phyloP scores from a whole-genome alignment of 2,888 invertebrate species.

The Lampropteryx suffumata region DNA sequence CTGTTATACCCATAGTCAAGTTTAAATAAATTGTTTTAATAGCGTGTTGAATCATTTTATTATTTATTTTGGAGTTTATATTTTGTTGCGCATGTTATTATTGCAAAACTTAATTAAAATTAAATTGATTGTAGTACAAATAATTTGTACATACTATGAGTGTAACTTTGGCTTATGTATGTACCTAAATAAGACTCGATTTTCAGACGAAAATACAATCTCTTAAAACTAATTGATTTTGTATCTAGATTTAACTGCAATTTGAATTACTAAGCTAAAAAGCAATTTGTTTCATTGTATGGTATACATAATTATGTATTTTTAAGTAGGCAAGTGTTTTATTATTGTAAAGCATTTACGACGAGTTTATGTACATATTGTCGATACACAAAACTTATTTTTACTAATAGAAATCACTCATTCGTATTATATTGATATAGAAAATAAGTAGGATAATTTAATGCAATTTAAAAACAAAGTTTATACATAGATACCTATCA shows the following conservation, averaged over 20 bases:
- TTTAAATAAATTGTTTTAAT: slow-evolving; percentile 26
- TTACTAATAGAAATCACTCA: slow-evolving; percentile 29
- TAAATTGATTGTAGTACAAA: slow-evolving; percentile 19
- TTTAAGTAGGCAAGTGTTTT: slow-evolving; percentile 56
- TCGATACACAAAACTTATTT: slow-evolving; percentile 28
- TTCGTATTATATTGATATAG: slow-evolving; percentile 28
- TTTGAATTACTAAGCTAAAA: slow-evolving; percentile 27
- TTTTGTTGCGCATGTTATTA: slow-evolving; percentile 19
- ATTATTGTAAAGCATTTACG: slow-evolving; percentile 53
- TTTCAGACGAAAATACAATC: no score
- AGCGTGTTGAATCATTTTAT: slow-evolving; percentile 40
- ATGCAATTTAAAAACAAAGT: slow-evolving; percentile 17
- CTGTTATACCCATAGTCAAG: slow-evolving; percentile 65
- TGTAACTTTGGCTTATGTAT: no score
- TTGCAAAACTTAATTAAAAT: slow-evolving; percentile 14
- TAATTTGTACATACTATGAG: no score
- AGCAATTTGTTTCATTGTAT: slow-evolving; percentile 28
- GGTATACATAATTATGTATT: slow-evolving; percentile 41
- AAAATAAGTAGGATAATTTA: slow-evolving; percentile 23
- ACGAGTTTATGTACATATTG: slow-evolving; percentile 50
- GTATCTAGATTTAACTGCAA: slow-evolving; percentile 22
- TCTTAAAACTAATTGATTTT: no score
- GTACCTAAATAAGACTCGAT: no score
- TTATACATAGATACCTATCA: no score
- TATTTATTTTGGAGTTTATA: slow-evolving; percentile 44